Conservation (phyloP, 2,797 vertebrate species). For the Sternotherus odoratus region DNA sequence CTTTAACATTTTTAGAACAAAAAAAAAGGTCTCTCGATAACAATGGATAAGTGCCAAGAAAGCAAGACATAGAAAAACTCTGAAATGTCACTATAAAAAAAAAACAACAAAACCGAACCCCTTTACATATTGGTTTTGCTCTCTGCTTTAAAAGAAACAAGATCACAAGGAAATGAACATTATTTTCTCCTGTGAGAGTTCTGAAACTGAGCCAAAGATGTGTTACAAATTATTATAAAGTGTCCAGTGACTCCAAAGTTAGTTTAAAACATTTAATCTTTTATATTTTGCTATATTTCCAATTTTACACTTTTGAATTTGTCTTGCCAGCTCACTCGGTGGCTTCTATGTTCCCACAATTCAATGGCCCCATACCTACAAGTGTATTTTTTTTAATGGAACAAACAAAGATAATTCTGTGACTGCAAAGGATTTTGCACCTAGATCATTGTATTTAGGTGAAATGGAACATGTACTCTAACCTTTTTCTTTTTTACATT, state of each 20-base stretch:
- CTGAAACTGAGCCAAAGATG: background rate
- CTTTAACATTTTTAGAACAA: background rate
- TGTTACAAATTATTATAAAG: background rate
- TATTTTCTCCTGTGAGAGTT: background rate
- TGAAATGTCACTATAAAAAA: background rate
- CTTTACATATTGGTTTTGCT: background rate
- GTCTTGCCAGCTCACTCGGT: background rate
- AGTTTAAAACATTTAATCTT: background rate
- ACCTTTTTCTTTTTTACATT: too few species aligned
- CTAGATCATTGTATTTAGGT: background rate
- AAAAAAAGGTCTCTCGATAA: background rate
- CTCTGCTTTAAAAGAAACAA: background rate
- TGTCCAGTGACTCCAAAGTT: constrained; percentile 21
- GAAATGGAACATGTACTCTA: background rate
- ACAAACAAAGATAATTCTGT: background rate
- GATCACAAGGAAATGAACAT: background rate
- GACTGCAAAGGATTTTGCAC: background rate
- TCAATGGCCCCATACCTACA: background rate
- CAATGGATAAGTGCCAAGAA: background rate
- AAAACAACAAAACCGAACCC: background rate
- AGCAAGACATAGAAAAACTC: background rate
- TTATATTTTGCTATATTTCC: background rate
- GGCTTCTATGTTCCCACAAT: background rate
- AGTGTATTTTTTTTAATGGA: background rate
- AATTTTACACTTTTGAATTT: background rate